Evolutionary conservation across 1,140 invertebrate genomes (phyloP).

Genomic region (Drosophila cardini): DNA sequence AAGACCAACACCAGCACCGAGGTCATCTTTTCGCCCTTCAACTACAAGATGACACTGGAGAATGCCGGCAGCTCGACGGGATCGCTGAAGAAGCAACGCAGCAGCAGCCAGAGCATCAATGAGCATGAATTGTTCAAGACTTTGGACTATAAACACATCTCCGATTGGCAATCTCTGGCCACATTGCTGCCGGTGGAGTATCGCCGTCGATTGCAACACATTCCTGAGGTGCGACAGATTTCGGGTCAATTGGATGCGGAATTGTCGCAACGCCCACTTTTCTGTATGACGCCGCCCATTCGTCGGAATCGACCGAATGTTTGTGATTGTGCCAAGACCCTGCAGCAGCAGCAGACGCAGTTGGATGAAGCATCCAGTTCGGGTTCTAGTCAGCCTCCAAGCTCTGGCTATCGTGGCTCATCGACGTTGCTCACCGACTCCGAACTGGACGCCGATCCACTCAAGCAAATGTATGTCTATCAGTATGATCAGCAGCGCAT

Average conservation of each 20-base stretch:
- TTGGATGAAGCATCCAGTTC: constrained; percentile 86
- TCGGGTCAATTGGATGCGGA: constrained; percentile 84
- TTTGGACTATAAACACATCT: constrained; percentile 92
- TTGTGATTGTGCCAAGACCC: constrained; percentile 87
- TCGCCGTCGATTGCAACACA: constrained; percentile 89
- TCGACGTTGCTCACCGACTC: constrained; percentile 93
- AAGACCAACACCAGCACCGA: constrained; percentile 87
- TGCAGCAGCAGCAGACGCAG: constrained; percentile 72
- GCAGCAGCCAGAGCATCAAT: constrained; percentile 90
- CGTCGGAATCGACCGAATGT: constrained; percentile 86
- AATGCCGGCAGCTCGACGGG: constrained; percentile 47
- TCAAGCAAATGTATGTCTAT: constrained; percentile 89
- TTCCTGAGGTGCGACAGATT: constrained; percentile 88
- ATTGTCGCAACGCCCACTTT: constrained; percentile 87
- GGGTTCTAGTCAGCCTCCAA: constrained; percentile 91
- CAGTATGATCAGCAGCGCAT: constrained; percentile 89
- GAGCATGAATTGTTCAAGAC: constrained; percentile 92
- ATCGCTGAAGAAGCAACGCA: constrained; percentile 85
- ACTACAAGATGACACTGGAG: constrained; percentile 82
- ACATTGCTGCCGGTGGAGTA: constrained; percentile 94
- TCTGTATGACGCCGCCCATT: constrained; percentile 88
- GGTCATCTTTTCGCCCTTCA: constrained; percentile 86
- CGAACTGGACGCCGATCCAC: constrained; percentile 86
- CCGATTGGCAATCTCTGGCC: constrained; percentile 96
- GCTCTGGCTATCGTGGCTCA: constrained; percentile 93